Base-by-base conservation (phyloP, 2,797 vertebrate species). In the Parambassis ranga region DNA sequence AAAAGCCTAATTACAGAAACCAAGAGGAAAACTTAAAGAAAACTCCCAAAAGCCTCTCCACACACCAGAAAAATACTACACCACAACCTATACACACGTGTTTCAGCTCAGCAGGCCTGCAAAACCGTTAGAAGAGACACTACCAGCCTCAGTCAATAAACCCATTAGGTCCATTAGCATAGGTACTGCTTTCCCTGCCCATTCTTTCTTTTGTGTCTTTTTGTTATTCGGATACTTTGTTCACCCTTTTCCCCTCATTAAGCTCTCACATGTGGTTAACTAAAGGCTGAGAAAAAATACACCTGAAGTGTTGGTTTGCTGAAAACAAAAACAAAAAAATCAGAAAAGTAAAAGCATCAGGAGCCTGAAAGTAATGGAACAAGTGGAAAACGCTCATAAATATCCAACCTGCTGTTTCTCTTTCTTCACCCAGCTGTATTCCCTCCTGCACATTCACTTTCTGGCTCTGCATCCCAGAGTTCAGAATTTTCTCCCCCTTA, bases 101-200 rank as follows among this genome's bases (percentile, higher is more conserved):
- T 57, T 51, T 57, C 24, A 23, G 16, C 38, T 23, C 39, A 47
- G 51, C 4, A 58, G 28, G 24, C 4, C n/a, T 31, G 23, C 19
- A 15, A 23, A 28, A 36, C 24, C 38, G 28, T 48, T 70, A 71
- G 47, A 23, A 68, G 36, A 51, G 41, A 67, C 64, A 61, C 67
- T 77, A 42, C 79, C 53, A 58, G 50, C 65, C 48, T 31, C 47
- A 27, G 46, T 81, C 42, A 61, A 61, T 64, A 71, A 70, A 81
- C 57, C 75, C 82, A 84, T 87, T 82, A 83, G 41, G 55, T 1
- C 81, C 79, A 84, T 85, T 83, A 75, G 55, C 59, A 75, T 27
- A 57, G 41, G 13, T 23, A 22, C 58, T 53, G 47, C 68, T 62
- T 58, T 23, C 41, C 63, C 52, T 43, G 59, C 51, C 46, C 8